These are phyloP conservation scores for Drosophila austrosaltans DNA, from an alignment of 2,888 invertebrate species.

Conservation along the genomic window DNA sequence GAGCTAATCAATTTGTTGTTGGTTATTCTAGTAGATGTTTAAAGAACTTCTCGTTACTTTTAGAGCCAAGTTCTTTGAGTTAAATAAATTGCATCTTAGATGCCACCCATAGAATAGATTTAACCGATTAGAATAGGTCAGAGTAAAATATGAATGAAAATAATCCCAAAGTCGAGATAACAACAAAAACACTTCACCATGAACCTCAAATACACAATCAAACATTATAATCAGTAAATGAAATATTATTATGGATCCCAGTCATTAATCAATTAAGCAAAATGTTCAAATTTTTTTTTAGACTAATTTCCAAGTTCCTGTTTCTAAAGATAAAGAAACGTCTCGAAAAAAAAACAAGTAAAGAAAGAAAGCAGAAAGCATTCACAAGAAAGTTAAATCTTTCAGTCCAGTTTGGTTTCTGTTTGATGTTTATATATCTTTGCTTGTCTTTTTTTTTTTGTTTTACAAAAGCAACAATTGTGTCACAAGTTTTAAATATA, in stretches of 20 bases:
- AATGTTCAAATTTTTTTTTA: too few relatives aligned
- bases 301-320: slow-evolving; percentile 12
- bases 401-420: slow-evolving; percentile 35
- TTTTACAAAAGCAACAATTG: slow-evolving; percentile 74
- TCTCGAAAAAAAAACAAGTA: neutral
- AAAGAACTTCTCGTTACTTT: neutral
- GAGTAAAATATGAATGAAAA: slow-evolving; percentile 8
- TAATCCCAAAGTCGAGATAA: neutral
- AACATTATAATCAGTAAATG: neutral
- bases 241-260: neutral
- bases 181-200: neutral
- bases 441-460: slow-evolving; percentile 7
- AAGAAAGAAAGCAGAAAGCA: slow-evolving; percentile 42
- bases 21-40: neutral
- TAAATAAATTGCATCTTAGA: too few relatives aligned
- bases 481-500: slow-evolving; percentile 79
- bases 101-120: neutral
- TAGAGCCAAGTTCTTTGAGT: too few relatives aligned
- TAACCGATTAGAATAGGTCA: neutral
- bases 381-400: slow-evolving; percentile 33
- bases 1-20: too few relatives aligned
- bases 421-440: neutral
- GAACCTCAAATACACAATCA: slow-evolving; percentile 10
- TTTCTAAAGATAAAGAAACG: neutral
- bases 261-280: slow-evolving; percentile 1